Conservation (phyloP, 1,140 invertebrate genomes). For the Tetragonula clypearis region DNA sequence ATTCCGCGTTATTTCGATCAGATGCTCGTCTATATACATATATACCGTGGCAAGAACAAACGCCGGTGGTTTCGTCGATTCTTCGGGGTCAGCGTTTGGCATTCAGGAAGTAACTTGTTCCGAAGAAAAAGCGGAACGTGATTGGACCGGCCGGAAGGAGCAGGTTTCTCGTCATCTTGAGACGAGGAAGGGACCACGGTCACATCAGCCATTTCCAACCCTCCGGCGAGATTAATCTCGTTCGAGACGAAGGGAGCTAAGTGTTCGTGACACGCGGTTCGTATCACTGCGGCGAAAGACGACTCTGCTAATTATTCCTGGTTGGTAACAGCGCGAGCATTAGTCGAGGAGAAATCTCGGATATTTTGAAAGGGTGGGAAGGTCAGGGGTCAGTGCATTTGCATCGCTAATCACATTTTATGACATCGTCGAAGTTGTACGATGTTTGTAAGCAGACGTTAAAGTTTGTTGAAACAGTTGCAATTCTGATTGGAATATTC, state of each 20-base stretch:
- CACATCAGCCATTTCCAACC: conserved; percentile 21
- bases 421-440: too few relatives aligned
- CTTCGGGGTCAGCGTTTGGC: conserved; percentile 42
- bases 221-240: conserved; percentile 57
- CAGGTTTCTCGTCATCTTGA: conserved; percentile 54
- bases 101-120: conserved; percentile 52
- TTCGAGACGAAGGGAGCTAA: conserved; percentile 45
- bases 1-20: conserved; percentile 36
- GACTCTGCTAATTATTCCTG: conserved; percentile 30
- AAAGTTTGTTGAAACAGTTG: too few relatives aligned
- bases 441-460: too few relatives aligned
- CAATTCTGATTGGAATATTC: too few relatives aligned
- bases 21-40: conserved; percentile 28
- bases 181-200: background rate
- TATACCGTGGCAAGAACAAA: background rate
- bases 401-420: too few relatives aligned
- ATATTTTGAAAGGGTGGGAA: too few relatives aligned
- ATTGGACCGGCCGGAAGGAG: conserved; percentile 34
- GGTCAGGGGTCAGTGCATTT: background rate
- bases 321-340: background rate
- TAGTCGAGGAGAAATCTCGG: too few relatives aligned
- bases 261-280: conserved; percentile 46
- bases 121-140: conserved; percentile 47
- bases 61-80: background rate
- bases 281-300: background rate